These are phyloP conservation scores for Mnemiopsis leidyi DNA, from an alignment of 37 sponge, comb jelly and placozoan genomes.

Conservation along the genomic window DNA sequence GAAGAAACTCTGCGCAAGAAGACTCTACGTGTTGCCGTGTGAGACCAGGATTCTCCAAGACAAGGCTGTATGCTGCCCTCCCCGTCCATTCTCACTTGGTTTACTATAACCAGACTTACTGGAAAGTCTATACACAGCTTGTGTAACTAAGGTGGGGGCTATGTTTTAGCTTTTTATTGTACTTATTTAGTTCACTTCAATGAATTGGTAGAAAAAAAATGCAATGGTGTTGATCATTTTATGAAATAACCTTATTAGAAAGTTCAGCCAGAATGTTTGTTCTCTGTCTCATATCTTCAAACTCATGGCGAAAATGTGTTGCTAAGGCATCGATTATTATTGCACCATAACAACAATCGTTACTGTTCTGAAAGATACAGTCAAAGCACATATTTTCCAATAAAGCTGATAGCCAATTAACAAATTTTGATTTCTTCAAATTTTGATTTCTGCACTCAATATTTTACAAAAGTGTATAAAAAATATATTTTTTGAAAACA, in stretches of 20 bases:
- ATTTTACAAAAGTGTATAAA: too few species aligned
- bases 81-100: conserved; percentile 59
- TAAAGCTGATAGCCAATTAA: neutral
- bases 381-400: neutral
- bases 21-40: conserved; percentile 11
- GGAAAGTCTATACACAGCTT: neutral
- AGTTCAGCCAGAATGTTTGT: conserved; percentile 12
- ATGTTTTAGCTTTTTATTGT: too few species aligned
- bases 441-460: too few species aligned
- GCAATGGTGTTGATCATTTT: too few species aligned
- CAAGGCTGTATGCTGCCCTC: conserved; percentile 41
- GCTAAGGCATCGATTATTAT: conserved; percentile 21
- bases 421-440: too few species aligned
- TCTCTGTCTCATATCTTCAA: conserved; percentile 62
- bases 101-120: neutral
- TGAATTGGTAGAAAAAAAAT: too few species aligned
- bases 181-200: too few species aligned
- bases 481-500: too few species aligned
- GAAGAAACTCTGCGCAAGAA: neutral
- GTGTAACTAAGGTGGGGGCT: neutral
- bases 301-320: conserved; percentile 25
- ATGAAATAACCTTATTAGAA: conserved; percentile 25
- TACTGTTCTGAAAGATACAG: neutral
- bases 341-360: conserved; percentile 30
- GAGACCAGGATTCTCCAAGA: conserved; percentile 57